Percentiles rank a stretch among this genome's conserved stretches.
These are phyloP conservation scores for Papilio machaon DNA, from an alignment of 1,140 invertebrate genomes.

Conservation along the genomic window DNA sequence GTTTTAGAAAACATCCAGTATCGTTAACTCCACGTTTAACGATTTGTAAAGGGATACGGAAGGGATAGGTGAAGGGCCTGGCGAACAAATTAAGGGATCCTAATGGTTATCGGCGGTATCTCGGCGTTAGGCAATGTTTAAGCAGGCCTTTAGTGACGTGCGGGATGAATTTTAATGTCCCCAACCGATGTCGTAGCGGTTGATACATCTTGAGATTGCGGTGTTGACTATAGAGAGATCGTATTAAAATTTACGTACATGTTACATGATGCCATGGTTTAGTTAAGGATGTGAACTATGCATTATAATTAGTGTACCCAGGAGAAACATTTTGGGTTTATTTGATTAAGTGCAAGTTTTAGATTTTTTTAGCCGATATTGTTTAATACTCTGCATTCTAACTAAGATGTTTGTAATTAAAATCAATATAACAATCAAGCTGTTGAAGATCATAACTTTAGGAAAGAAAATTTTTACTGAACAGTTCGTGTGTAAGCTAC, in stretches of 20 bases:
- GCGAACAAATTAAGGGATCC: conserved; percentile 77
- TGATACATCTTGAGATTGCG: conserved; percentile 38
- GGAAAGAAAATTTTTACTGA: too few relatives aligned
- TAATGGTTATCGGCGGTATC: conserved; percentile 77
- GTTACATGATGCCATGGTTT: background rate
- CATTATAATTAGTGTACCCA: too few relatives aligned
- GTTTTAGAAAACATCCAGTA: conserved; percentile 48
- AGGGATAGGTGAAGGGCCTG: conserved; percentile 76
- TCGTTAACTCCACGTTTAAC: conserved; percentile 58
- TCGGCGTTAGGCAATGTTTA: conserved; percentile 56
- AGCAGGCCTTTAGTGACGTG: conserved; percentile 60
- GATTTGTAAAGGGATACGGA: conserved; percentile 78
- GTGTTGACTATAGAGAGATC: background rate
- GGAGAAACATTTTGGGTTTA: background rate
- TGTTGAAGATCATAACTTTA: too few relatives aligned
- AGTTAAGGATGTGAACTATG: background rate
- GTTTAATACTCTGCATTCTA: too few relatives aligned
- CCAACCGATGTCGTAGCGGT: conserved; percentile 21
- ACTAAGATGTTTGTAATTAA: too few relatives aligned
- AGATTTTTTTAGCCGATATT: background rate
- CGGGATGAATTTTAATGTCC: conserved; percentile 78
- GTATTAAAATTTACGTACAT: background rate
- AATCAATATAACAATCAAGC: too few relatives aligned
- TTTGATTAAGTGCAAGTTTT: background rate
- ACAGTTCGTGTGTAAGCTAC: too few relatives aligned